Evolutionary conservation across 2,797 vertebrate genomes (phyloP).

Genomic region (Rhodeus uyekii): DNA sequence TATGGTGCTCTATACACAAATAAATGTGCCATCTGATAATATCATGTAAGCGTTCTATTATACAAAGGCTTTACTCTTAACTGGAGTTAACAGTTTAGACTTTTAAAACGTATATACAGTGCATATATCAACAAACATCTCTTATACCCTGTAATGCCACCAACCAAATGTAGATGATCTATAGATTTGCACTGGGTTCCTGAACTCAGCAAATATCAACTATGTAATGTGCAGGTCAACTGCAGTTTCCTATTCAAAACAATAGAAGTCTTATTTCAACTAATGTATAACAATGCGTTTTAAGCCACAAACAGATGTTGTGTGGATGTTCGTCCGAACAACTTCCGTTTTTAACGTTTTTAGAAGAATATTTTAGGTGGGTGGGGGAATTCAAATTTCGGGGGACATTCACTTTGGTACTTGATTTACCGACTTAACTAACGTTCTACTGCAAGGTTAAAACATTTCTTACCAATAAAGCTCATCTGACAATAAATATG

Average conservation of each 20-base stretch:
- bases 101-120: slow-evolving; percentile 70
- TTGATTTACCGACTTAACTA: slow-evolving; percentile 59
- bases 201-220: slow-evolving; percentile 55
- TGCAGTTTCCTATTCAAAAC: slow-evolving; percentile 66
- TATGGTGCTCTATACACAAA: slow-evolving; percentile 75
- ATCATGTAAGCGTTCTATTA: slow-evolving; percentile 68
- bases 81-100: slow-evolving; percentile 69
- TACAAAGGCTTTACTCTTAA: slow-evolving; percentile 70
- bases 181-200: slow-evolving; percentile 59
- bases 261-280: slow-evolving; percentile 62
- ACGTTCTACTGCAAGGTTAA: slow-evolving; percentile 34
- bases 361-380: neutral
- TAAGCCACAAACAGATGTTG: slow-evolving; percentile 51
- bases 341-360: no score
- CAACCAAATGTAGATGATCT: slow-evolving; percentile 67
- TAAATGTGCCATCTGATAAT: slow-evolving; percentile 72
- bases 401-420: slow-evolving; percentile 75
- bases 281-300: slow-evolving; percentile 57
- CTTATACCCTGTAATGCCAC: slow-evolving; percentile 79
- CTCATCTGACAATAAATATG: no score
- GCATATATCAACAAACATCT: slow-evolving; percentile 71
- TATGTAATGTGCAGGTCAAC: slow-evolving; percentile 73
- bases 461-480: slow-evolving; percentile 62
- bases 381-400: slow-evolving; percentile 16
- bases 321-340: neutral